Percentiles rank a stretch among this genome's conserved stretches.
Evolutionary conservation across 2,888 invertebrate species (phyloP).

Genomic region (Autographa gamma): DNA sequence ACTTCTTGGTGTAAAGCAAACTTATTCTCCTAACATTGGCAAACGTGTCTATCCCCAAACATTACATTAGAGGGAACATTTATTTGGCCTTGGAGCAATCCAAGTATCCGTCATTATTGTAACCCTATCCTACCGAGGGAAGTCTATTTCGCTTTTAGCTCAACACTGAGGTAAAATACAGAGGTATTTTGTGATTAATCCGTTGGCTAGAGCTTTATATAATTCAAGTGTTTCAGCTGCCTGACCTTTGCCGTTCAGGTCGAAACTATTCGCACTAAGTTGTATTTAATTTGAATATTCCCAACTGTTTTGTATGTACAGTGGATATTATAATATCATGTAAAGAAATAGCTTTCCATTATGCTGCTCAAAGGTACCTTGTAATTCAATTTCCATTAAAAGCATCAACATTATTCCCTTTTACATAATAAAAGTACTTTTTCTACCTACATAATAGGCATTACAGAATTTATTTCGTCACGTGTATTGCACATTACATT

Average conservation of each 20-base stretch:
- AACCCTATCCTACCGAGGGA: slow-evolving; percentile 41
- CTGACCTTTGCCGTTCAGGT: not conserved
- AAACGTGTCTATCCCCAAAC: slow-evolving; percentile 22
- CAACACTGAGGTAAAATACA: slow-evolving; percentile 33
- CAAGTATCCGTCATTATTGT: slow-evolving; percentile 47
- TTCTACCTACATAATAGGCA: not conserved
- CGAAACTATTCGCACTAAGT: not conserved
- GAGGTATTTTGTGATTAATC: slow-evolving; percentile 53
- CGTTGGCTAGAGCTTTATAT: slow-evolving; percentile 21
- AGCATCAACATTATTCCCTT: not conserved
- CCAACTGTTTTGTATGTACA: not conserved
- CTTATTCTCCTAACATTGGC: not conserved
- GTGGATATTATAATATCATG: not conserved
- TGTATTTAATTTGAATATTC: not conserved
- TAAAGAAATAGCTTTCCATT: not conserved
- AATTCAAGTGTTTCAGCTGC: slow-evolving; percentile 23
- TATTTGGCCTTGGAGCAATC: slow-evolving; percentile 34
- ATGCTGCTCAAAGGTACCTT: not conserved
- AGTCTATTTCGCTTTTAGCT: slow-evolving; percentile 37
- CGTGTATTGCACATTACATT: slow-evolving; percentile 39
- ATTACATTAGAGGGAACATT: slow-evolving; percentile 26
- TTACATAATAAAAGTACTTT: slow-evolving; percentile 2
- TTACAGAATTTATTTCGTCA: slow-evolving; percentile 23
- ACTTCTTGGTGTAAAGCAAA: not conserved
- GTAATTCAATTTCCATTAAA: not conserved